A percentile compares a stretch with the other conserved stretches of the same genome.
Evolutionary conservation across 2,113 vertebrate species (phyloP).

Genomic region (Hypanus sabinus): DNA sequence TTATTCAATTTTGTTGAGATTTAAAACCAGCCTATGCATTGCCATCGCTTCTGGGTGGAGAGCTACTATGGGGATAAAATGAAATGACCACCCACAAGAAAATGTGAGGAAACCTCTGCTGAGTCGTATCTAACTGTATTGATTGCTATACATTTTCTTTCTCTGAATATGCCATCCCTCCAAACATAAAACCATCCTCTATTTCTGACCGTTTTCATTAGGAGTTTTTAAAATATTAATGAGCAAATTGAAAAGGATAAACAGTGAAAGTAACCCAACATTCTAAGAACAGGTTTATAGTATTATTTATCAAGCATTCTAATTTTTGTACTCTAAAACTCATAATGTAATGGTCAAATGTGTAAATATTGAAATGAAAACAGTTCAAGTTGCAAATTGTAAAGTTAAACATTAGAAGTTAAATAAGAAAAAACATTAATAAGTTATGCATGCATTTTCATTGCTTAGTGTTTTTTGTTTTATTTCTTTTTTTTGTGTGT

Average conservation of each 20-base stretch:
- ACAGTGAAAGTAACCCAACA: not conserved
- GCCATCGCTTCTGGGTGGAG: not conserved
- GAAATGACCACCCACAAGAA: not conserved
- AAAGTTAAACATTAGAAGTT: not conserved
- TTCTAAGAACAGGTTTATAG: not conserved
- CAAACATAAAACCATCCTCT: not conserved
- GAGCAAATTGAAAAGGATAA: not conserved
- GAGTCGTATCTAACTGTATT: not conserved
- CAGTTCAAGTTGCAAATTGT: not conserved
- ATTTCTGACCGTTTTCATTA: not conserved
- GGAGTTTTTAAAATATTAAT: not conserved
- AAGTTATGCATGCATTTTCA: not conserved
- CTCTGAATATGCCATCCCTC: not conserved
- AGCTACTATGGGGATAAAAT: conserved; percentile 1
- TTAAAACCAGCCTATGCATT: not conserved
- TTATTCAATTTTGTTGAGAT: not conserved
- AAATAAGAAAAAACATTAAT: not conserved
- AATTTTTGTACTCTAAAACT: not conserved
- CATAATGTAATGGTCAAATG: not conserved
- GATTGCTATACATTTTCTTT: not conserved
- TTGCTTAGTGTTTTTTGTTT: not conserved
- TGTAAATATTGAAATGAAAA: not conserved
- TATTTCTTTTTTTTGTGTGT: not conserved
- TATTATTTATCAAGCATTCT: not conserved
- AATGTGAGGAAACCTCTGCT: not conserved